Evolutionary conservation across 2,888 invertebrate species (phyloP).

Genomic region (Bombyx huttoni): DNA sequence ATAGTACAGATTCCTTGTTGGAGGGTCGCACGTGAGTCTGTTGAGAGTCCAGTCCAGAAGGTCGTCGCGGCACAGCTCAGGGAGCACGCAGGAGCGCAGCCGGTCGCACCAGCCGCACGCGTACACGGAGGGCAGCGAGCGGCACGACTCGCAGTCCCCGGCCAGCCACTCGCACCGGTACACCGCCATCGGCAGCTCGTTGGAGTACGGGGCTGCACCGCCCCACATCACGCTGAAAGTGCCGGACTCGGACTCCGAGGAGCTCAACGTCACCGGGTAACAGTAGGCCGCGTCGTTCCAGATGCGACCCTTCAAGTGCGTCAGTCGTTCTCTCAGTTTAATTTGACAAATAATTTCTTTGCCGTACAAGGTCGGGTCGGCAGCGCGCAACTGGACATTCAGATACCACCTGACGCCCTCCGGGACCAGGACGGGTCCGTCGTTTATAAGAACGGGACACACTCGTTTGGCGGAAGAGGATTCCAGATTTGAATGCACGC

Average conservation of each 20-base stretch:
- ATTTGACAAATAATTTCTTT: slow-evolving; percentile 26
- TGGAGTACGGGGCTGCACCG: slow-evolving; percentile 26
- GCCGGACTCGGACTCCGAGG: slow-evolving; percentile 10
- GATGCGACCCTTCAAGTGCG: slow-evolving; percentile 22
- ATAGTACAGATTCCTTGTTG: slow-evolving; percentile 14
- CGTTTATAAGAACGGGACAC: slow-evolving; percentile 24
- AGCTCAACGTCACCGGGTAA: slow-evolving; percentile 16
- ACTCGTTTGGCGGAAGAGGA: slow-evolving; percentile 14
- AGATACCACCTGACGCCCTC: slow-evolving; percentile 18
- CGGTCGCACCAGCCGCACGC: slow-evolving; percentile 8
- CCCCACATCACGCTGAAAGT: slow-evolving; percentile 21
- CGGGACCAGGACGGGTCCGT: slow-evolving; percentile 21
- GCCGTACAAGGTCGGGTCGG: slow-evolving; percentile 23
- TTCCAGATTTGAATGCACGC: slow-evolving; percentile 15
- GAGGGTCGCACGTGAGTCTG: slow-evolving; percentile 5
- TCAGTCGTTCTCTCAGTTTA: slow-evolving; percentile 13
- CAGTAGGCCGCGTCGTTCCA: slow-evolving; percentile 22
- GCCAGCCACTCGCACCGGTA: slow-evolving; percentile 17
- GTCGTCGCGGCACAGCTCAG: slow-evolving; percentile 2
- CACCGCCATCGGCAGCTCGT: slow-evolving; percentile 20
- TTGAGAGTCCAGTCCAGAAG: slow-evolving; percentile 3
- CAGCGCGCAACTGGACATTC: slow-evolving; percentile 20
- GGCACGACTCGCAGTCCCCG: slow-evolving; percentile 5
- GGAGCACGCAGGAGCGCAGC: slow-evolving; percentile 2
- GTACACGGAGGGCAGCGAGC: slow-evolving; percentile 4